A percentile compares a stretch with the other conserved stretches of the same genome.
phyloP scores from a whole-genome alignment of 2,888 invertebrate species.

The Caenorhabditis sp. region DNA sequence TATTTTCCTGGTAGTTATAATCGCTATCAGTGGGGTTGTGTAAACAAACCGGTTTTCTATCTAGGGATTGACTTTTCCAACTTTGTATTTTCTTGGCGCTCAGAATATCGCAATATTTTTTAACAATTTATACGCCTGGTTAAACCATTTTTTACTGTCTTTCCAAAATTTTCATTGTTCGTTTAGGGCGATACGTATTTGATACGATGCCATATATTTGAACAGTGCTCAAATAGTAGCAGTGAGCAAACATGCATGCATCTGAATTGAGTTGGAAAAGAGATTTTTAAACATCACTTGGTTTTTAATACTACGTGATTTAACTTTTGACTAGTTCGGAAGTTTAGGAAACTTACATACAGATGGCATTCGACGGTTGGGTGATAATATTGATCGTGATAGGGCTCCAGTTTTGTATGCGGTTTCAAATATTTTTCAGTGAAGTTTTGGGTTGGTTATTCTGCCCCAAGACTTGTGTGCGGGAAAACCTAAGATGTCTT shows the following conservation, averaged over 20 bases:
- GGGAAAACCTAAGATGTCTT: constrained; percentile 25
- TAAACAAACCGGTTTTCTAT: constrained; percentile 22
- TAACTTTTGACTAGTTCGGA: neutral
- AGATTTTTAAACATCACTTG: neutral
- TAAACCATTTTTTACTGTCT: no score
- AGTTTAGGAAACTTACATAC: constrained; percentile 50
- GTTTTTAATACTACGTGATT: neutral
- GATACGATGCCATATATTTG: constrained; percentile 22
- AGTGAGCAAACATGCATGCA: constrained; percentile 18
- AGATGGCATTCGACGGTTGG: constrained; percentile 49
- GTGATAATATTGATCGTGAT: constrained; percentile 51
- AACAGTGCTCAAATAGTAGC: constrained; percentile 1
- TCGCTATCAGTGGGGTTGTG: constrained; percentile 44
- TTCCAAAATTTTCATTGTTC: neutral
- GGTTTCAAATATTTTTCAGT: constrained; percentile 8
- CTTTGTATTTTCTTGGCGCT: no score
- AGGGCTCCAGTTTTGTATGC: constrained; percentile 58
- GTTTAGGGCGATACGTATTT: neutral
- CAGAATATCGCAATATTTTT: no score
- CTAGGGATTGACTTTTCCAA: neutral
- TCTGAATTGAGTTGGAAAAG: neutral
- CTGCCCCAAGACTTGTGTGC: constrained; percentile 22
- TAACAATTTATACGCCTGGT: no score
- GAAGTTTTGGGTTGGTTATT: constrained; percentile 10
- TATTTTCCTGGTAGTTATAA: constrained; percentile 33